Evolutionary conservation across 2,888 invertebrate species (phyloP).

Genomic region (Stenchaetothrips biformis): DNA sequence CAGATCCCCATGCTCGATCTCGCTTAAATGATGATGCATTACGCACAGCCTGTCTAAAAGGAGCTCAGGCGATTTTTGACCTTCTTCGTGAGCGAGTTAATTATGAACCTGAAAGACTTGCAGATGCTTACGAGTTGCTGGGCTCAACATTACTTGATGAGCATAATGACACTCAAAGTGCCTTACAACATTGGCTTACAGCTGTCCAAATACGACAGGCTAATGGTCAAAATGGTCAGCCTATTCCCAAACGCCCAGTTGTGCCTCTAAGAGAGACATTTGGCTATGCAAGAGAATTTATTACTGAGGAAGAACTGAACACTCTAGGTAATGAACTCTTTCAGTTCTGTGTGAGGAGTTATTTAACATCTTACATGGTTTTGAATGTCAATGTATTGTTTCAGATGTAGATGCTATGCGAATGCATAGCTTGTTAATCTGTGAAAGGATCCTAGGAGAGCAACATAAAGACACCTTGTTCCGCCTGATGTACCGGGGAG

Average conservation of each 20-base stretch:
- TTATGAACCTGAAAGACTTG: slow-evolving; percentile 64
- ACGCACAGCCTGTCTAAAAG: slow-evolving; percentile 79
- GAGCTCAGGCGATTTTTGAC: slow-evolving; percentile 65
- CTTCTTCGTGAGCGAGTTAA: slow-evolving; percentile 58
- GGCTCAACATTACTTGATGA: slow-evolving; percentile 86
- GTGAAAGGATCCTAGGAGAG: slow-evolving; percentile 79
- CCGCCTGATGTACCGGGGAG: slow-evolving; percentile 63
- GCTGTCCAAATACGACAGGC: slow-evolving; percentile 62
- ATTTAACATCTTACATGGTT: not conserved
- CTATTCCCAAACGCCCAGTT: slow-evolving; percentile 52
- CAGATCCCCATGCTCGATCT: slow-evolving; percentile 69
- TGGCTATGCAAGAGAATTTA: slow-evolving; percentile 68
- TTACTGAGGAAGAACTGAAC: slow-evolving; percentile 60
- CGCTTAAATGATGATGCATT: slow-evolving; percentile 84
- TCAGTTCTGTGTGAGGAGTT: not conserved
- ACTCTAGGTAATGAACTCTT: slow-evolving; percentile 42
- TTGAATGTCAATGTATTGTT: slow-evolving; percentile 50
- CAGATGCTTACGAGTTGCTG: slow-evolving; percentile 83
- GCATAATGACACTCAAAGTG: slow-evolving; percentile 63
- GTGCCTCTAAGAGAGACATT: slow-evolving; percentile 59
- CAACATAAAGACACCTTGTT: slow-evolving; percentile 84
- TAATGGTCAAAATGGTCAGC: slow-evolving; percentile 39
- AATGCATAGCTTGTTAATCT: slow-evolving; percentile 80
- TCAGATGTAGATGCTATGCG: slow-evolving; percentile 80
- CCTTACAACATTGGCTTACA: slow-evolving; percentile 71